Percentiles rank a stretch among this genome's conserved stretches.
phyloP scores from a whole-genome alignment of 1,140 invertebrate species.

The Drosophila lacteicornis region DNA sequence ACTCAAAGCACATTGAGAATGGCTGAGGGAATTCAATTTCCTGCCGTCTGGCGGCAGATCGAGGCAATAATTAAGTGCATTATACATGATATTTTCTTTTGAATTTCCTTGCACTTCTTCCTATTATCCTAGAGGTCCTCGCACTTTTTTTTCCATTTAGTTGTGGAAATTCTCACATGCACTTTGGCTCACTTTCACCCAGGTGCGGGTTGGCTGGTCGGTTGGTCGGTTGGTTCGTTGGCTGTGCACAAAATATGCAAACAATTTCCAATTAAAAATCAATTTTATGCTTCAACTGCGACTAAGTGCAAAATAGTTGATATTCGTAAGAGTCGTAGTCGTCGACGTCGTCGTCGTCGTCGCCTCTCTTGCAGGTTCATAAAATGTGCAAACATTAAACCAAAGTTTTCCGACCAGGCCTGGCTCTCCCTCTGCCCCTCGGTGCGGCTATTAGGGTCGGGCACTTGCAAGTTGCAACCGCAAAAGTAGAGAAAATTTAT shows the following conservation, averaged over 20 bases:
- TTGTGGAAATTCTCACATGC: constrained; percentile 43
- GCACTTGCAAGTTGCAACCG: constrained; percentile 29
- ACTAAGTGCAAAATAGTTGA: constrained; percentile 74
- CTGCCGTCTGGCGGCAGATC: constrained; percentile 21
- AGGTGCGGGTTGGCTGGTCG: constrained; percentile 22
- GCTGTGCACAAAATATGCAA: constrained; percentile 69
- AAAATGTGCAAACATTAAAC: constrained; percentile 58
- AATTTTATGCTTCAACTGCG: constrained; percentile 82
- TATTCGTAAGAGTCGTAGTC: constrained; percentile 21
- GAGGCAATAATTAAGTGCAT: neutral
- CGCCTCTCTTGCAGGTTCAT: constrained; percentile 28
- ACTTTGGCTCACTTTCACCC: constrained; percentile 40
- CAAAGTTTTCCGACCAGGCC: constrained; percentile 37
- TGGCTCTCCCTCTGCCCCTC: neutral
- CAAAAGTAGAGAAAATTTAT: constrained; percentile 49
- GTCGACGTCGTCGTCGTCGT: constrained; percentile 8
- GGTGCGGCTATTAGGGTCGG: constrained; percentile 10
- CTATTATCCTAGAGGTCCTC: constrained; percentile 18
- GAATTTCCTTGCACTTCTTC: constrained; percentile 1
- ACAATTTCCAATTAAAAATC: constrained; percentile 83
- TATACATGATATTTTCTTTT: neutral
- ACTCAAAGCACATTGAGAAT: constrained; percentile 9
- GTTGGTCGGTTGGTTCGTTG: constrained; percentile 1
- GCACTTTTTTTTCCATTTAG: neutral
- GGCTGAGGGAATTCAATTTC: constrained; percentile 33